phyloP scores from a whole-genome alignment of 2,797 vertebrate species.

The Anomalospiza imberbis region DNA sequence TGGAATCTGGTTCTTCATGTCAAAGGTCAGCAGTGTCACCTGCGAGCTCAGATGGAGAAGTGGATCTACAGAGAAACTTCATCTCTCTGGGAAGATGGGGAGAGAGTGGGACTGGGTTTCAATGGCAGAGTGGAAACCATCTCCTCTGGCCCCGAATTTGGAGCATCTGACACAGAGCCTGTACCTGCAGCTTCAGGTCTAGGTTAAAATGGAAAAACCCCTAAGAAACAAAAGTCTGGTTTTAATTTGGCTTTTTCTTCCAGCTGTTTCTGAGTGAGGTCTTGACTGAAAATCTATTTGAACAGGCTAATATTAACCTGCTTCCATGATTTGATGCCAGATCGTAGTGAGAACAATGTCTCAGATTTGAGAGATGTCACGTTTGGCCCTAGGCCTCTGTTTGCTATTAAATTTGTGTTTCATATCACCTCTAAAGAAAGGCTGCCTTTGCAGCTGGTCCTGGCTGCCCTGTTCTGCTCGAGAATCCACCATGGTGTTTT shows the following conservation, averaged over 20 bases:
- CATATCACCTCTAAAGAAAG: neutral
- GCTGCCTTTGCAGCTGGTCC: neutral
- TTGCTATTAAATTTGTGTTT: neutral
- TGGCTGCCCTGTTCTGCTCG: neutral
- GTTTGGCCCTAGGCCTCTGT: neutral
- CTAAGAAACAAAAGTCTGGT: neutral
- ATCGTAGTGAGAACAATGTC: neutral
- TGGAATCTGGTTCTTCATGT: constrained; percentile 24
- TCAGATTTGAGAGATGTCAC: constrained; percentile 10
- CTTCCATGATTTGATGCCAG: neutral
- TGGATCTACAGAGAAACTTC: neutral
- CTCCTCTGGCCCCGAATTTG: neutral
- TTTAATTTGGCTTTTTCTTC: neutral
- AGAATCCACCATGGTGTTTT: fast-evolving
- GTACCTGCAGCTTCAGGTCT: neutral
- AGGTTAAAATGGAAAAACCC: neutral
- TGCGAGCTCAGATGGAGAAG: neutral
- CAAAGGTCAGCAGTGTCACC: constrained; percentile 19
- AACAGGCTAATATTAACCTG: neutral
- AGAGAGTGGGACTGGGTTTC: neutral
- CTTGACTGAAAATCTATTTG: constrained; percentile 1
- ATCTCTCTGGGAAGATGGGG: neutral
- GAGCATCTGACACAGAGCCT: neutral
- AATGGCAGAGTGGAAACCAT: neutral
- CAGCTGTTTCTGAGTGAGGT: neutral